Conservation (phyloP, 2,888 invertebrate genomes). For the Stenodema calcarata region DNA sequence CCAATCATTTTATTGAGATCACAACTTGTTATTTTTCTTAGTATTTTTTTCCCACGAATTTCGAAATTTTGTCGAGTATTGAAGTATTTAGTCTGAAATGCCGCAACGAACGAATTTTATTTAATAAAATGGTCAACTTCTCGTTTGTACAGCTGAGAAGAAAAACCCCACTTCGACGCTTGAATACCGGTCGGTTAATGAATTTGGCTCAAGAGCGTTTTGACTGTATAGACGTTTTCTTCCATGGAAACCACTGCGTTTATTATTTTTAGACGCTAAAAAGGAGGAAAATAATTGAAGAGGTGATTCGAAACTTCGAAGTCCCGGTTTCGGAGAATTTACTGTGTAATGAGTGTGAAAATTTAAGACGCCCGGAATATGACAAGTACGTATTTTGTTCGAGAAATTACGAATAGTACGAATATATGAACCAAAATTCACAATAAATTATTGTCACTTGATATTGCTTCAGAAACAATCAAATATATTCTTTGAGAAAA, state of each 20-base stretch:
- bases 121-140: too few relatives aligned
- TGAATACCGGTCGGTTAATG: background rate
- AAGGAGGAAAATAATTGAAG: background rate
- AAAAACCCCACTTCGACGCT: too few relatives aligned
- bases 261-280: background rate
- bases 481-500: background rate
- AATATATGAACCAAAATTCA: background rate
- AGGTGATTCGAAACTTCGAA: background rate
- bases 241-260: conserved; percentile 30
- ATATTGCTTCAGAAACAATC: conserved; percentile 11
- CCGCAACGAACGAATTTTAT: too few relatives aligned
- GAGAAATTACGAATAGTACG: background rate
- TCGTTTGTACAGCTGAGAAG: too few relatives aligned
- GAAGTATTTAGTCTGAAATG: too few relatives aligned
- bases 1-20: conserved; percentile 52
- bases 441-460: conserved; percentile 23
- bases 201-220: background rate
- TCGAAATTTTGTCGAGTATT: background rate
- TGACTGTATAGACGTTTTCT: background rate
- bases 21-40: conserved; percentile 21
- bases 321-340: background rate
- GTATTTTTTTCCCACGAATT: background rate
- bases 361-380: background rate
- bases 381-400: background rate
- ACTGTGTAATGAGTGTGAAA: background rate